Evolutionary conservation across 2,797 vertebrate species (phyloP).

Genomic region (Etheostoma nigrum): DNA sequence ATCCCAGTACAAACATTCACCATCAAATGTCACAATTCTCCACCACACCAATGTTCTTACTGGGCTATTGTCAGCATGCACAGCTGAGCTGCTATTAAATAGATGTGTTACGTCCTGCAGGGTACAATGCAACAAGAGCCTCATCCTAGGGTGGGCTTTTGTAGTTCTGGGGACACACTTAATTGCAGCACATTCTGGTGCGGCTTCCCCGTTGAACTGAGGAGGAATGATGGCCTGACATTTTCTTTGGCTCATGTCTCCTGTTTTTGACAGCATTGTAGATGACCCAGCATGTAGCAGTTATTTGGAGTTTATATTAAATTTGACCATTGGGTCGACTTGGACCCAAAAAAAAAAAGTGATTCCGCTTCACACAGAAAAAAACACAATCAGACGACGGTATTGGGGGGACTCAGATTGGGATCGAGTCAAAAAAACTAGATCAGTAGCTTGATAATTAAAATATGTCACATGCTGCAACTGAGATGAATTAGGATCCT

Average conservation of each 20-base stretch:
- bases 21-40: conserved; percentile 67
- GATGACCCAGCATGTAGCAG: conserved; percentile 18
- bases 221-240: conserved; percentile 52
- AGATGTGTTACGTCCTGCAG: conserved; percentile 55
- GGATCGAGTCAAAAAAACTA: fast-evolving
- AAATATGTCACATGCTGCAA: neutral
- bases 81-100: conserved; percentile 58
- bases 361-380: too few species aligned
- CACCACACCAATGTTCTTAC: conserved; percentile 51
- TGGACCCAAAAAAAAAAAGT: too few species aligned
- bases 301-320: conserved; percentile 2
- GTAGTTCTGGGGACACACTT: conserved; percentile 64
- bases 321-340: too few species aligned
- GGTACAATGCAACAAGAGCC: conserved; percentile 62
- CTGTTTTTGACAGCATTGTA: too few species aligned
- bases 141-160: conserved; percentile 61
- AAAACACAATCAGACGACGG: neutral
- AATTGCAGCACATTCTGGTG: conserved; percentile 61
- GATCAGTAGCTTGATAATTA: neutral
- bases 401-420: neutral
- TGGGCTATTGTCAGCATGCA: conserved; percentile 53
- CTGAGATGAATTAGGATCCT: too few species aligned
- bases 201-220: conserved; percentile 47
- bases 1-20: conserved; percentile 55
- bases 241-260: conserved; percentile 53